Evolutionary conservation across 2,888 invertebrate species (phyloP).

Genomic region (Melitaea athalia): DNA sequence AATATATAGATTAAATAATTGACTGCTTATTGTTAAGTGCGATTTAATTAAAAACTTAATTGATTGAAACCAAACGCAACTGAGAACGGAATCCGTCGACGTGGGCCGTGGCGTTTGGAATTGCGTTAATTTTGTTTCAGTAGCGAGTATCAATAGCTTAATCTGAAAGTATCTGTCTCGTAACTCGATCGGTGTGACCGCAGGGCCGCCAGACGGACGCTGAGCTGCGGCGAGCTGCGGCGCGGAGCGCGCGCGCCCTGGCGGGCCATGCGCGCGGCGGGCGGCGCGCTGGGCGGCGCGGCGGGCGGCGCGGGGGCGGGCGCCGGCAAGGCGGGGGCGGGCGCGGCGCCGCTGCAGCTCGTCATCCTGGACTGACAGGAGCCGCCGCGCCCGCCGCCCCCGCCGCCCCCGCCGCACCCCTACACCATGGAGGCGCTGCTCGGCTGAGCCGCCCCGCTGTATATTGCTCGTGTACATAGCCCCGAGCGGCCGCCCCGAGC

Average conservation of each 20-base stretch:
- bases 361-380: slow-evolving; percentile 88
- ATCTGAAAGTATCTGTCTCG: no score
- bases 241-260: slow-evolving; percentile 87
- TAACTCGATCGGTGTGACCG: not conserved
- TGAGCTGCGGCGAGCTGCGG: slow-evolving; percentile 88
- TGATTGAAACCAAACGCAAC: no score
- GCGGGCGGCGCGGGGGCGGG: slow-evolving; percentile 41
- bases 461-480: slow-evolving; percentile 69
- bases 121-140: no score
- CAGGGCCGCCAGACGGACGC: slow-evolving; percentile 91
- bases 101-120: no score
- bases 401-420: slow-evolving; percentile 77
- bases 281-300: slow-evolving; percentile 83
- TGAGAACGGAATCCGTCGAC: no score
- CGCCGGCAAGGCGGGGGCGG: slow-evolving; percentile 40
- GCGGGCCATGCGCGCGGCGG: slow-evolving; percentile 84
- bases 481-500: slow-evolving; percentile 39
- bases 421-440: slow-evolving; percentile 86
- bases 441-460: slow-evolving; percentile 67
- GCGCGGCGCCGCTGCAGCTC: slow-evolving; percentile 71
- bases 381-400: slow-evolving; percentile 65
- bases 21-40: no score
- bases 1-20: no score
- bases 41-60: no score
- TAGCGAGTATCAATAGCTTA: no score